Evolutionary conservation across 2,113 vertebrate genomes (phyloP).

Genomic region (Lota lota): DNA sequence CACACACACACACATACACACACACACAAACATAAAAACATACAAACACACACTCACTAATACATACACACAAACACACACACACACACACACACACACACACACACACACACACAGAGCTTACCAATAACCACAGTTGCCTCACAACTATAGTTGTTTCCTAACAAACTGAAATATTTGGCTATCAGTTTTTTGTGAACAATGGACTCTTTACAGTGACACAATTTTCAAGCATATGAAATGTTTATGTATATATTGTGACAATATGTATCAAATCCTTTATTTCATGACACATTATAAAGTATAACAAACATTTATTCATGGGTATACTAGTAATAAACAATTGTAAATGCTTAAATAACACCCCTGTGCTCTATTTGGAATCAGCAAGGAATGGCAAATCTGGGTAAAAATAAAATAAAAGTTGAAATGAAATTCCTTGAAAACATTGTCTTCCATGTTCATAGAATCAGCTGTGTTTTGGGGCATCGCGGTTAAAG

Average conservation of each 20-base stretch:
- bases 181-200: too few relatives aligned
- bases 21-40: background rate
- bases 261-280: constrained; percentile 47
- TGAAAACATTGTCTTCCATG: constrained; percentile 30
- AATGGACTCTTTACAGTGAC: too few relatives aligned
- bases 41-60: constrained; percentile 3
- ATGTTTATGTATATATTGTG: background rate
- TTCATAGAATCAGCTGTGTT: constrained; percentile 40
- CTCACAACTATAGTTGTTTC: too few relatives aligned
- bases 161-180: too few relatives aligned
- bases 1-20: background rate
- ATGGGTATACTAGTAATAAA: constrained; percentile 60
- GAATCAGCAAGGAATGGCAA: constrained; percentile 37
- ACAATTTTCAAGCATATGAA: too few relatives aligned
- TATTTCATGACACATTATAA: constrained; percentile 61
- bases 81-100: background rate
- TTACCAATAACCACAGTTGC: too few relatives aligned
- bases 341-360: constrained; percentile 73
- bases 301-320: constrained; percentile 57
- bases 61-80: background rate
- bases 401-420: constrained; percentile 35
- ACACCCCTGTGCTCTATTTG: constrained; percentile 41
- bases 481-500: constrained; percentile 17
- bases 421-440: background rate
- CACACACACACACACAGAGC: too few relatives aligned